Evolutionary conservation across 2,113 vertebrate species (phyloP).

Genomic region (Lepus europaeus): DNA sequence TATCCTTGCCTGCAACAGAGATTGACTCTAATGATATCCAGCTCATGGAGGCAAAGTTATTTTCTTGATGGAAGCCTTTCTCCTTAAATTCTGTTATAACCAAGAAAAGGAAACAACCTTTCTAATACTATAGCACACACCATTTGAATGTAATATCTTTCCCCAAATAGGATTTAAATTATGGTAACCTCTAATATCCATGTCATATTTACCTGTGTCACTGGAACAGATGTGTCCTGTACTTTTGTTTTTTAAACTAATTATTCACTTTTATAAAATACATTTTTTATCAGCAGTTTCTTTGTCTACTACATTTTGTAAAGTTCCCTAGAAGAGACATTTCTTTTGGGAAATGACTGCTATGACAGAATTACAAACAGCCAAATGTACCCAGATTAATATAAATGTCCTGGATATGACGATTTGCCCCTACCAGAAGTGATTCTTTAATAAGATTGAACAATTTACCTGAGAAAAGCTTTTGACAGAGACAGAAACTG

Average conservation of each 20-base stretch:
- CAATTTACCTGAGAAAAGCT: constrained; percentile 73
- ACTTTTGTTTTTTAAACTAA: constrained; percentile 73
- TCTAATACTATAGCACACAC: constrained; percentile 22
- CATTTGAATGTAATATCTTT: constrained; percentile 50
- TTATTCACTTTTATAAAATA: constrained; percentile 72
- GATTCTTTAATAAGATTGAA: constrained; percentile 76
- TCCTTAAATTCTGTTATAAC: constrained; percentile 70
- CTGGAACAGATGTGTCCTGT: constrained; percentile 18
- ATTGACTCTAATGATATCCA: constrained; percentile 54
- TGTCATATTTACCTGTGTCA: constrained; percentile 66
- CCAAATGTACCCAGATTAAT: constrained; percentile 77
- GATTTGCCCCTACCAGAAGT: constrained; percentile 68
- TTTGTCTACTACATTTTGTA: constrained; percentile 52
- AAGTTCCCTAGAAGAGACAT: constrained; percentile 55
- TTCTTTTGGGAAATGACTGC: constrained; percentile 67
- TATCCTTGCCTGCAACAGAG: neutral
- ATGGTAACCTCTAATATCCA: constrained; percentile 52
- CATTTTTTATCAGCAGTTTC: constrained; percentile 64
- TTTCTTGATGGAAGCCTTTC: constrained; percentile 56
- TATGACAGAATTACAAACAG: constrained; percentile 77
- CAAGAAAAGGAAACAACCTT: constrained; percentile 73
- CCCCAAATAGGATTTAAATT: constrained; percentile 74
- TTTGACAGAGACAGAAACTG: constrained; percentile 77
- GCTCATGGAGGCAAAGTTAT: constrained; percentile 57
- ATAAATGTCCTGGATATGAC: constrained; percentile 67